Base-by-base conservation (phyloP, 2,888 invertebrate genomes). In the Agrilus biguttatus region DNA sequence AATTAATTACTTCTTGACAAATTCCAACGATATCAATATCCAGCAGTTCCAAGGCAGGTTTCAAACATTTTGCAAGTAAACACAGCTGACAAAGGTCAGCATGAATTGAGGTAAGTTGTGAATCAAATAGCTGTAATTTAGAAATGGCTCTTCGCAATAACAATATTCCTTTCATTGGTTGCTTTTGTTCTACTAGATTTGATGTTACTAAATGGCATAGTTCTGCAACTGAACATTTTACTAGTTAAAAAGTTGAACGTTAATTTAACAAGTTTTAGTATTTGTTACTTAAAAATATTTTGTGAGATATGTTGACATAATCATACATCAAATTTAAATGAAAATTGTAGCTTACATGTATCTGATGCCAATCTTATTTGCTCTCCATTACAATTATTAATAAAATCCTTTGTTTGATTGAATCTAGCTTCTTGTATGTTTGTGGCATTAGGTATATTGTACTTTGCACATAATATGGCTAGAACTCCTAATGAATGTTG, bases 91-190 rank as follows among this genome's bases (percentile, higher is more conserved):
- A 92, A 42, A 96, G 72, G 67, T 92, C 91, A 13, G 91, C 86
- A 68, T 97, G 96, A 51, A 96, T 82, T 3, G 93, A 87, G 28
- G 95, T 96, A 48, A 96, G 69, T 65, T 95, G 93, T 12, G 88
- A 83, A 55, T 89, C 86, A 66, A 80, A 81, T 14, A 87, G 67
- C 60, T 90, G 87, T 52, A 93, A 81, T 66, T 92, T 92, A 51
- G 81, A 77, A 50, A 95, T 89, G 13, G 92, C 92, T 59, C 79
- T 80, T 49, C 77, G 76, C 41, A 96, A 62, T 41, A 91, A 71
- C 59, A 78, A 77, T 45, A 96, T 89, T 14, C 93, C 95, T 59
- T 82, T 74, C 52, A 89, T 75, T 14, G 89, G 79, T 62, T 83
- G 80, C 58, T 82, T 78, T 38, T 80, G 71, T 54, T 87, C 83